phyloP scores from a whole-genome alignment of 37 sponge, comb jelly and placozoan genomes.

The Corticium candelabrum region DNA sequence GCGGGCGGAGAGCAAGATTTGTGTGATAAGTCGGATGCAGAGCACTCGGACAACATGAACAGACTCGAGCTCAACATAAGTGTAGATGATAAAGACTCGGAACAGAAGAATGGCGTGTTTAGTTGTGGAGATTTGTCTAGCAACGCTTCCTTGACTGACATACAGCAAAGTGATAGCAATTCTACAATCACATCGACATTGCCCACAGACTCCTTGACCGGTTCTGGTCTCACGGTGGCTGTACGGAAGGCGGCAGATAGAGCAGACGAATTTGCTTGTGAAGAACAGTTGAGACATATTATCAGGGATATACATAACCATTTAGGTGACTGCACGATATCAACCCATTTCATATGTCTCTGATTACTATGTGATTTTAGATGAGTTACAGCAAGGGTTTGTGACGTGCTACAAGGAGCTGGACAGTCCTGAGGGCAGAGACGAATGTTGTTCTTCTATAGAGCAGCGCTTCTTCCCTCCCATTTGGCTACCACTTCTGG shows the following conservation, averaged over 20 bases:
- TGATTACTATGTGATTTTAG: conserved; percentile 1
- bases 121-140: too few relatives aligned
- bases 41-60: not conserved
- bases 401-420: not conserved
- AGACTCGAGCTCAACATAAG: not conserved
- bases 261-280: not conserved
- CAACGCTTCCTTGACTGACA: too few relatives aligned
- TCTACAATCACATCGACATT: too few relatives aligned
- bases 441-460: not conserved
- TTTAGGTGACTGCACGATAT: not conserved
- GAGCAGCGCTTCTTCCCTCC: conserved; percentile 10
- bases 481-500: not conserved
- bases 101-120: not conserved
- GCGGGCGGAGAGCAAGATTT: not conserved
- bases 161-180: too few relatives aligned
- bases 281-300: not conserved
- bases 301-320: not conserved
- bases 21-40: not conserved
- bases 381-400: not conserved
- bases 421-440: not conserved
- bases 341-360: not conserved
- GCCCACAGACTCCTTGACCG: too few relatives aligned
- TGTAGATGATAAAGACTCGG: not conserved
- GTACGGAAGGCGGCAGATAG: not conserved
- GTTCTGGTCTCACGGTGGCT: too few relatives aligned